Conservation (phyloP, 1,140 invertebrate species). For the Platyscapa corneri region DNA sequence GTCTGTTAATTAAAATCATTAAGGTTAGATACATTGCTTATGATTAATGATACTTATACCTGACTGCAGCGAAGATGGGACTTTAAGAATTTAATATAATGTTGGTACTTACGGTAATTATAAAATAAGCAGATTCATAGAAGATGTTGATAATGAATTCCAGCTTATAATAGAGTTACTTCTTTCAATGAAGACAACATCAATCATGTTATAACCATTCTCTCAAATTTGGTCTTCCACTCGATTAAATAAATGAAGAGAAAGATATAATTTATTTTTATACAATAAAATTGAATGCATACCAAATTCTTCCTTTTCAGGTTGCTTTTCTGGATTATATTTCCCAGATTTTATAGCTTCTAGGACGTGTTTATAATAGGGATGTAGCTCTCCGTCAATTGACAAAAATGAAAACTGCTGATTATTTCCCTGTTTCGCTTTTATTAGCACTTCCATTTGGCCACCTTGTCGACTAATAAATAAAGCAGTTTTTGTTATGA, state of each 20-base stretch:
- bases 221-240: constrained; percentile 51
- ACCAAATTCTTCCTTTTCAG: constrained; percentile 76
- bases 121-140: constrained; percentile 70
- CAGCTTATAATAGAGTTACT: constrained; percentile 62
- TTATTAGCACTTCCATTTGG: constrained; percentile 99
- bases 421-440: constrained; percentile 96
- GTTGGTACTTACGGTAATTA: constrained; percentile 71
- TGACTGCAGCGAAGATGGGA: constrained; percentile 52
- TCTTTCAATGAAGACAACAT: constrained; percentile 61
- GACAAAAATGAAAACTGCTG: constrained; percentile 95
- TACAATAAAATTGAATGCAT: constrained; percentile 64
- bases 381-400: constrained; percentile 88
- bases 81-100: constrained; percentile 59
- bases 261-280: constrained; percentile 52
- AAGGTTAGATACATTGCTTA: constrained; percentile 36
- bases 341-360: constrained; percentile 87
- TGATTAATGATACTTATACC: constrained; percentile 41
- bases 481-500: constrained; percentile 96
- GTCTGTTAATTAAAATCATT: constrained; percentile 66
- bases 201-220: constrained; percentile 60
- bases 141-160: constrained; percentile 69
- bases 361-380: constrained; percentile 92
- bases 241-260: constrained; percentile 54
- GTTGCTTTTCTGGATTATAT: constrained; percentile 80
- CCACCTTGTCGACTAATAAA: constrained; percentile 95